phyloP scores from a whole-genome alignment of 2,888 invertebrate genomes.

The Mesodorylaimus sp. region DNA sequence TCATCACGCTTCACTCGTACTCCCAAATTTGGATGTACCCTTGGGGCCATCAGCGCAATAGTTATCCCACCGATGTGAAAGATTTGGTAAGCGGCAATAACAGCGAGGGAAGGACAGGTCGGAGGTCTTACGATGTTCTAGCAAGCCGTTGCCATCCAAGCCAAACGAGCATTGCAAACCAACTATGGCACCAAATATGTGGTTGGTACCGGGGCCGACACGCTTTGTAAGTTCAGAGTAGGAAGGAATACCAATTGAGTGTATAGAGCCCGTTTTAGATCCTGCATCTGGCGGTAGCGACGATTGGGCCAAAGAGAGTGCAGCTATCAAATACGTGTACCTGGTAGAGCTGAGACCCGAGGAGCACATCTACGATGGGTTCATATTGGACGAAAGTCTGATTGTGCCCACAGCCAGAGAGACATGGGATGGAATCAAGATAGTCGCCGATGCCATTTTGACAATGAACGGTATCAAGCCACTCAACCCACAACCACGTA shows the following conservation, averaged over 20 bases:
- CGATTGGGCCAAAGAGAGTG: slow-evolving; percentile 28
- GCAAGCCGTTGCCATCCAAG: slow-evolving; percentile 24
- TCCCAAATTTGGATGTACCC: slow-evolving; percentile 10
- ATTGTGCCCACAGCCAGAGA: slow-evolving; percentile 26
- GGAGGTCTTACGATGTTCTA: slow-evolving; percentile 13
- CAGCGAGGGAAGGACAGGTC: no score
- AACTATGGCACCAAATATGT: slow-evolving; percentile 25
- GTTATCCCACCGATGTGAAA: slow-evolving; percentile 25
- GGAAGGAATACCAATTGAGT: neutral
- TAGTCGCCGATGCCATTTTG: neutral
- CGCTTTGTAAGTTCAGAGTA: slow-evolving; percentile 19
- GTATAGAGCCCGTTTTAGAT: slow-evolving; percentile 13
- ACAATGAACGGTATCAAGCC: neutral
- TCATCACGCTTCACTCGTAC: slow-evolving; percentile 10
- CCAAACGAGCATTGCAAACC: slow-evolving; percentile 22
- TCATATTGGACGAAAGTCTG: slow-evolving; percentile 22
- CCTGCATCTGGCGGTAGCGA: slow-evolving; percentile 24
- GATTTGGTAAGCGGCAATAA: slow-evolving; percentile 22
- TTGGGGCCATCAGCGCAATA: slow-evolving; percentile 17
- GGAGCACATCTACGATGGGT: slow-evolving; percentile 26
- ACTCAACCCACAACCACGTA: neutral
- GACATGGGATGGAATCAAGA: slow-evolving; percentile 28
- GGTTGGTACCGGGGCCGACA: slow-evolving; percentile 29
- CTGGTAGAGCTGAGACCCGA: slow-evolving; percentile 27
- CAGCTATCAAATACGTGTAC: slow-evolving; percentile 25